phyloP scores from a whole-genome alignment of 2,888 invertebrate genomes.

The Rhagium mordax region DNA sequence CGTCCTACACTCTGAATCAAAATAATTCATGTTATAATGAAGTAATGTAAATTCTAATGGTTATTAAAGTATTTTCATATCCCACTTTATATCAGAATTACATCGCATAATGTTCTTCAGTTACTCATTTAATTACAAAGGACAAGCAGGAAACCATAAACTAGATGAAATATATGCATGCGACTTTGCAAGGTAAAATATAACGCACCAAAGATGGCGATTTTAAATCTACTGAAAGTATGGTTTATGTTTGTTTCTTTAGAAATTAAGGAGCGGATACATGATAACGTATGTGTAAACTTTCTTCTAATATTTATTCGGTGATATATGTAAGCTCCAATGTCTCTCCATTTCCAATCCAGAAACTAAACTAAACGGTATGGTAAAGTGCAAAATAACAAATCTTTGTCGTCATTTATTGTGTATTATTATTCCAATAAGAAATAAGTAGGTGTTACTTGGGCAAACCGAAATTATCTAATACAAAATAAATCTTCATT shows the following conservation, averaged over 20 bases:
- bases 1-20: constrained; percentile 1
- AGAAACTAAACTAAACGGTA: no score
- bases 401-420: no score
- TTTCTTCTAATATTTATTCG: neutral
- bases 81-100: constrained; percentile 26
- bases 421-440: no score
- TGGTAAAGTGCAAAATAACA: no score
- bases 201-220: constrained; percentile 3
- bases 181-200: constrained; percentile 3
- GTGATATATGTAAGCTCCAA: neutral
- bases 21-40: constrained; percentile 15
- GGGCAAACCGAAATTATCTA: no score
- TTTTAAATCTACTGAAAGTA: constrained; percentile 8
- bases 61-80: constrained; percentile 22
- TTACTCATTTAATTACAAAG: constrained; percentile 28
- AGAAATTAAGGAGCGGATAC: neutral
- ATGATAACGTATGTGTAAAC: neutral
- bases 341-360: no score
- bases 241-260: constrained; percentile 4
- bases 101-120: constrained; percentile 21
- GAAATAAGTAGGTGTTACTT: no score
- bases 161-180: constrained; percentile 28
- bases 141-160: constrained; percentile 37
- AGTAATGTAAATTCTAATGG: constrained; percentile 26
- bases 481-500: no score